Percentiles rank a stretch among this genome's conserved stretches.
Evolutionary conservation across 2,113 vertebrate species (phyloP).

Genomic region (Theristicus caerulescens): DNA sequence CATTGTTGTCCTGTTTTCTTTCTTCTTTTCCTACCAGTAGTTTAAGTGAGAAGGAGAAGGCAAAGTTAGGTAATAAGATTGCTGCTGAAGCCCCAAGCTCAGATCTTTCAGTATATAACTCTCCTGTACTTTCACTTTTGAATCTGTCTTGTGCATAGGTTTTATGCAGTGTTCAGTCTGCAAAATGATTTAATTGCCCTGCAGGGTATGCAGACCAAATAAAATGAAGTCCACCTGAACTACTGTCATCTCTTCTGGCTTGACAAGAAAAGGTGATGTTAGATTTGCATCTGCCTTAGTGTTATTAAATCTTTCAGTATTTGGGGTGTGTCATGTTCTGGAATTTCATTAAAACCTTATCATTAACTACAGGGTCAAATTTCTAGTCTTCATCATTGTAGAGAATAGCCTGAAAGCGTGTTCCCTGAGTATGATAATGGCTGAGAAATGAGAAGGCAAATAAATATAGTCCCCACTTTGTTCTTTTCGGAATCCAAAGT

Average conservation of each 20-base stretch:
- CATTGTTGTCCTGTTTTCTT: neutral
- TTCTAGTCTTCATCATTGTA: neutral
- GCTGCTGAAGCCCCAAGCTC: neutral
- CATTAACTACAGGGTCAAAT: neutral
- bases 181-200: constrained; percentile 12
- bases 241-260: constrained; percentile 11
- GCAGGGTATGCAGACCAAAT: neutral
- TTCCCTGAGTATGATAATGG: neutral
- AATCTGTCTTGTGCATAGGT: neutral
- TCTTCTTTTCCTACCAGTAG: neutral
- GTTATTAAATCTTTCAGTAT: constrained; percentile 26
- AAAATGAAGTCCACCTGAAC: neutral
- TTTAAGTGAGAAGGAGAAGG: neutral
- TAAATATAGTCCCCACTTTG: neutral
- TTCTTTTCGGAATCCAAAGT: neutral
- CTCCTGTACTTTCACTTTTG: neutral
- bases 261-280: constrained; percentile 12
- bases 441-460: neutral
- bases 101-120: neutral
- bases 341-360: constrained; percentile 20
- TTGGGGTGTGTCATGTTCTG: neutral
- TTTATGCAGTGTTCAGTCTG: neutral
- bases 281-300: neutral
- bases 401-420: neutral
- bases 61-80: neutral